Evolutionary conservation across 2,113 vertebrate genomes (phyloP), one percentile per base, ranked within the genome.

Genomic region (Salminus brasiliensis): DNA sequence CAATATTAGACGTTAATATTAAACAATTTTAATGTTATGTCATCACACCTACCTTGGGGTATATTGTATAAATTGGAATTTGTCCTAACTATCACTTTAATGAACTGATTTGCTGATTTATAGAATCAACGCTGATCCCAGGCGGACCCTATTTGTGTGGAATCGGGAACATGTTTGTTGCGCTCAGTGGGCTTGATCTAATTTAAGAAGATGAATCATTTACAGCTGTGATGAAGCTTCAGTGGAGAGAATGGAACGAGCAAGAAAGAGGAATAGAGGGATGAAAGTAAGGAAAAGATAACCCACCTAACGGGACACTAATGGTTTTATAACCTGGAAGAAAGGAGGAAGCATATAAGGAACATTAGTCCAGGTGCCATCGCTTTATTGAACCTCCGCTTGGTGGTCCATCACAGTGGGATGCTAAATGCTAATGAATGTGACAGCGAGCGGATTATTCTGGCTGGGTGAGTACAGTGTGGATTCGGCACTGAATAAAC

Each of bases 341-440:
- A 88, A 79, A 78, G 73, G 66, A 57, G 39, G 36, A 5, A 47
- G 73, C 49, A 74, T 71, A 76, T 45, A 84, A 86, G 62, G 68
- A 73, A 81, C 87, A 78, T 74, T 82, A 78, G 65, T 79, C 52
- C 74, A 85, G 49, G 82, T 85, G 85, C 80, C 68, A 63, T n/a
- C 23, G n/a, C 76, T 85, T 85, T 92, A 91, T 91, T 90, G 87
- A 91, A 88, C 83, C 79, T 84, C 84, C 39, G 76, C 82, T 71
- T 55, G 86, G 86, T 87, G 87, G 86, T 91, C 85, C 84, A 89
- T 90, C 89, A 92, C 85, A 76, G 86, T 87, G 88, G 86, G 84
- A 85, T 60, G 72, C 74, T 76, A 91, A 92, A 91, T 87, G 86
- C 88, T 88, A 66, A 90, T 84, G 74, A 88, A 91, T 89, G 84